Evolutionary conservation across 2,888 invertebrate genomes (phyloP), one percentile per base, ranked within the genome.

Genomic region (Drosophila austrosaltans): DNA sequence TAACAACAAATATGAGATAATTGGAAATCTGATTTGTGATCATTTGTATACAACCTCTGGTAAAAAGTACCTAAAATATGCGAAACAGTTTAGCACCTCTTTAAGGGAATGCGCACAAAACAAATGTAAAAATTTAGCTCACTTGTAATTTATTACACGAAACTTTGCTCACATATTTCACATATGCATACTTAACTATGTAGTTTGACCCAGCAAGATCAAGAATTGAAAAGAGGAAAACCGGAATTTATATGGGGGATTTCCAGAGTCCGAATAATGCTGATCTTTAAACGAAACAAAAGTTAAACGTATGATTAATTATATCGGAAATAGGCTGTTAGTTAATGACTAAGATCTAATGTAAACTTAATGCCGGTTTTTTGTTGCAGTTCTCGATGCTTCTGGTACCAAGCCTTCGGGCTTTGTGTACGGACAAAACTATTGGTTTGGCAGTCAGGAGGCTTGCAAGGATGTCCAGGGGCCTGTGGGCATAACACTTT

Each of bases 391-490:
- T 78, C 82, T 94, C 53, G 95, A 95, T 85, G 93, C 94, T 3
- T 94, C 94, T 63, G 95, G 94, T 10, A 89, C 89, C 12, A 93
- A 94, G 3, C 92, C 91, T 1, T 81, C 93, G 0, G 94, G 94
- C 2, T 94, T 94, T 80, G 82, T 94, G 1, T 94, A 93, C 76
- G 94, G 94, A 0, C 94, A 94, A 72, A 95, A 94, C 88, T 93
- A 93, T 61, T 95, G 95, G 95, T 77, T 94, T 40, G 95, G 95
- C 10, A 93, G 93, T 25, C 92, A 91, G 48, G 91, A 91, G 44
- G 93, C 94, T 16, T 95, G 95, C 79, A 76, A 89, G 2, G 93
- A 93, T 1, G 87, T 93, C 0, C 89, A 90, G 40, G 79, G 79
- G 28, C 92, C 92, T 2, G 89, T 92, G 5, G 83, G 82, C 30